Base-by-base conservation (phyloP, 2,113 vertebrate species). In the Zosterops lateralis region DNA sequence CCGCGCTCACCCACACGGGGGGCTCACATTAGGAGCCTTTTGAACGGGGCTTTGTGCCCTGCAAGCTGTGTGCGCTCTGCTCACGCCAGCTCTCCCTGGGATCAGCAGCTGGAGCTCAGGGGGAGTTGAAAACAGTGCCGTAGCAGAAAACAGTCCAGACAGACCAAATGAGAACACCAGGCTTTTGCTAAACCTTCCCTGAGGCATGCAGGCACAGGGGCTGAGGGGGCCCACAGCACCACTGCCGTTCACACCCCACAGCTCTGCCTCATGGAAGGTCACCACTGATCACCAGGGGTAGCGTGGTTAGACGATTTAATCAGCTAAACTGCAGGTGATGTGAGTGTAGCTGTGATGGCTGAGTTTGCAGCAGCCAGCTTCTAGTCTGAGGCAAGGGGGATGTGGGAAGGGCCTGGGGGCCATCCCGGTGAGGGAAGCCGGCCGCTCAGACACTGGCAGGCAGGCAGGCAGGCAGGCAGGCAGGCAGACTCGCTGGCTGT, bases 151-250 rank as follows among this genome's bases (percentile, higher is more conserved):
- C 1, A 1, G 24, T 50, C 4, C 20, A 26, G 25, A 51, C 17
- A 42, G 14, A 60, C 3, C 22, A 51, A 72, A 56, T 0, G 1
- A 32, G 4, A 65, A 26, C 10, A 44, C 3, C 4, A 34, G 15
- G 11, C 28, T n/a, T 71, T 22, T 6, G 2, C 12, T 48, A 50
- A 71, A 45, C 12, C 12, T 7, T 48, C 20, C 29, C 12, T 29
- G 31, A 26, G 4, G 3, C 5, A 4, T 12, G n/a, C 25, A 57
- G 28, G 31, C 7, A 60, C 3, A 14, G 1, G 1, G 14, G 5
- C 21, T 32, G 14, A 24, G 11, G 14, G 3, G 14, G 26, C 38
- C 32, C 15, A 9, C 29, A 34, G 7, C 14, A 48, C 16, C 5
- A 7, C 0, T 9, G 5, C 28, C 1, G 1, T 36, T 45, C 44